These are phyloP conservation scores for Parapsyche elsis DNA, from an alignment of 1,140 invertebrate genomes.

Conservation along the genomic window DNA sequence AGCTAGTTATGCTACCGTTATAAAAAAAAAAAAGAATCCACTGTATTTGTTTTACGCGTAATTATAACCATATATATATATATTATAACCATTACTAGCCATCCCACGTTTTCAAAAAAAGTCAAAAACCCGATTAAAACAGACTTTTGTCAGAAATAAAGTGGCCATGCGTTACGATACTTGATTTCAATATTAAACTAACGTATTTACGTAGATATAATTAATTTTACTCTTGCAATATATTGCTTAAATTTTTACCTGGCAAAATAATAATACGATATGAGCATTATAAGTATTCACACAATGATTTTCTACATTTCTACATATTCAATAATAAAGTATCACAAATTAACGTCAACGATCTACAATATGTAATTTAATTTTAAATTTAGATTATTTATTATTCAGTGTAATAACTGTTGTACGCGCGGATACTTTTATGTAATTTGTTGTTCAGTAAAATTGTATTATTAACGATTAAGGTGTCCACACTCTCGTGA, in stretches of 20 bases:
- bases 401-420: not conserved
- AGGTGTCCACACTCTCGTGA: not conserved
- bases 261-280: not conserved
- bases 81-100: too few relatives aligned
- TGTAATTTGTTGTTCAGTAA: not conserved
- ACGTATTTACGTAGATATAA: not conserved
- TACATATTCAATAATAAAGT: conserved; percentile 2
- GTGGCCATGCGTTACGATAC: too few relatives aligned
- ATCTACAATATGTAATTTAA: not conserved
- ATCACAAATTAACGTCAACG: conserved; percentile 6
- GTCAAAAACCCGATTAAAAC: too few relatives aligned
- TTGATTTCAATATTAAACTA: too few relatives aligned
- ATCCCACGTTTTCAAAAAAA: too few relatives aligned
- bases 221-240: not conserved
- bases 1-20: too few relatives aligned
- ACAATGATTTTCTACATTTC: not conserved
- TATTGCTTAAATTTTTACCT: not conserved
- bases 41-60: too few relatives aligned
- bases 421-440: not conserved
- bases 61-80: too few relatives aligned
- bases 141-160: too few relatives aligned
- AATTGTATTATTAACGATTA: not conserved
- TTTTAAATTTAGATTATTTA: not conserved
- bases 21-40: too few relatives aligned
- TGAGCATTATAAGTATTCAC: not conserved